Percentiles rank a stretch among this genome's conserved stretches.
These are phyloP conservation scores for Salpingus planirostris DNA, from an alignment of 2,888 invertebrate species.

Conservation along the genomic window DNA sequence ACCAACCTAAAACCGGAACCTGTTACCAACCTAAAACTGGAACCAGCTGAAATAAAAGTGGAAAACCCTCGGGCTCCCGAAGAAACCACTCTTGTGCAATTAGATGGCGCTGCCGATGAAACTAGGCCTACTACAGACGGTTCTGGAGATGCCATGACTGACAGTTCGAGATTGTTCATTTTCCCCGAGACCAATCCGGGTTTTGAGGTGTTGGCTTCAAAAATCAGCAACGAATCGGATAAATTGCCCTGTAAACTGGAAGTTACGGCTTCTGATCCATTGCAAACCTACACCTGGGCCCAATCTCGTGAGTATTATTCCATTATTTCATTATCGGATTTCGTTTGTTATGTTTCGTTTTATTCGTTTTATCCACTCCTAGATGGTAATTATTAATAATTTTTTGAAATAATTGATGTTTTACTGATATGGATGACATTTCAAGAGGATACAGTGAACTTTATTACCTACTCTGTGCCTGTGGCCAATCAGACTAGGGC, in stretches of 20 bases:
- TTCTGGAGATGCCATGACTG: no score
- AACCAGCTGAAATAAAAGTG: neutral
- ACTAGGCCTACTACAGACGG: no score
- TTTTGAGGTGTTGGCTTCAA: constrained; percentile 28
- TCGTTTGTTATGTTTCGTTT: no score
- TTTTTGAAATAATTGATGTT: no score
- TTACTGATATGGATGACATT: no score
- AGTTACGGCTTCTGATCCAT: neutral
- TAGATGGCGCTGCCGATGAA: no score
- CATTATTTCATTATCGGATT: neutral
- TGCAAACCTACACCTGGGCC: constrained; percentile 4
- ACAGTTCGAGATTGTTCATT: constrained; percentile 26
- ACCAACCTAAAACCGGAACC: neutral
- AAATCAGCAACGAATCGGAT: neutral
- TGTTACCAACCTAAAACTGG: neutral
- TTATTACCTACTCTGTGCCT: no score
- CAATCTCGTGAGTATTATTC: constrained; percentile 1
- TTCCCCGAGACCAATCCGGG: constrained; percentile 36
- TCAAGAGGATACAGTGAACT: neutral
- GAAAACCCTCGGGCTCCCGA: neutral
- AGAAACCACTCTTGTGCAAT: no score
- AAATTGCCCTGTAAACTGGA: neutral
- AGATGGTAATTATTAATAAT: no score
- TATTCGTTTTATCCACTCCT: no score
- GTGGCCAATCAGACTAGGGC: no score